Evolutionary conservation across 2,888 invertebrate species (phyloP).

Genomic region (Dryomyza anilis): DNA sequence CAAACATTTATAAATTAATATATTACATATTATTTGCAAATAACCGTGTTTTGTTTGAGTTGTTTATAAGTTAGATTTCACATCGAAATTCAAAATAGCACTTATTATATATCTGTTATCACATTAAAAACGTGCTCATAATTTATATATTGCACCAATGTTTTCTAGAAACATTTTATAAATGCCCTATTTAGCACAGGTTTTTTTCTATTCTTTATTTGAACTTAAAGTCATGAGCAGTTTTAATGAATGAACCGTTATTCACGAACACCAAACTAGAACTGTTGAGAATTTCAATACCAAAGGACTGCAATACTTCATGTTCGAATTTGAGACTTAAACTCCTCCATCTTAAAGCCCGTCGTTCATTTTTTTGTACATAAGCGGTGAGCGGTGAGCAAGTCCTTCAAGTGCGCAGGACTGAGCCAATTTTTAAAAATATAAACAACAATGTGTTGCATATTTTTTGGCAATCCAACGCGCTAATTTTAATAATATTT

Average conservation of each 20-base stretch:
- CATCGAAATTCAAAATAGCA: no score
- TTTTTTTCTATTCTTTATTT: background rate
- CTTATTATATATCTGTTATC: background rate
- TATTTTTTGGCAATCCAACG: background rate
- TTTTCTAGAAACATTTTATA: background rate
- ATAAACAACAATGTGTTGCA: constrained; percentile 21
- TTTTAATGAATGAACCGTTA: background rate
- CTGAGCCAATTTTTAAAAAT: constrained; percentile 4
- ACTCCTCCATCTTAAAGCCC: background rate
- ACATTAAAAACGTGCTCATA: background rate
- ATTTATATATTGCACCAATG: background rate
- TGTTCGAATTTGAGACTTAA: background rate
- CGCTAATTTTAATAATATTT: background rate
- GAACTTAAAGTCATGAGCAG: background rate
- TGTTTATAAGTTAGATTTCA: no score
- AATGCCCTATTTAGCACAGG: background rate
- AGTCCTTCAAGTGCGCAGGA: background rate
- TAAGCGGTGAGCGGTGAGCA: background rate
- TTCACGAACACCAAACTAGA: constrained; percentile 4
- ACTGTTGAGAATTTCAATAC: constrained; percentile 12
- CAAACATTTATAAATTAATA: no score
- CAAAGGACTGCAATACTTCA: constrained; percentile 6
- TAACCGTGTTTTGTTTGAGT: no score
- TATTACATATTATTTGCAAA: no score
- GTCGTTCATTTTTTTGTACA: background rate